Conservation (phyloP, 2,113 vertebrate genomes). For the Actenoides lindsayi region DNA sequence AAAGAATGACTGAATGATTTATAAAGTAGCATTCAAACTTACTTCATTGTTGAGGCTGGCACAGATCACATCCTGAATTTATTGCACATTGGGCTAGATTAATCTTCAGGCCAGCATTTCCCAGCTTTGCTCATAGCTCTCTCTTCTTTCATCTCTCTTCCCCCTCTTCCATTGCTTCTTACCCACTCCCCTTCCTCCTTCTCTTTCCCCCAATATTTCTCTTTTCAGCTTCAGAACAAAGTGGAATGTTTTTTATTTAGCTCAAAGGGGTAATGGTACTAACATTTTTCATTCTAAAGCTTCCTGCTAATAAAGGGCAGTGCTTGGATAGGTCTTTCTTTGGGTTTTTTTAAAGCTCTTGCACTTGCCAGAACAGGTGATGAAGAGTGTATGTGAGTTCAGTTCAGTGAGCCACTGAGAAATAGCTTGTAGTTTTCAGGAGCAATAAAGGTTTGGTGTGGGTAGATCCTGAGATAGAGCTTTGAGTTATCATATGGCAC, state of each 20-base stretch:
- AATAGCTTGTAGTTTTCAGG: slow-evolving; percentile 37
- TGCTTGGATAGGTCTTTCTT: slow-evolving; percentile 28
- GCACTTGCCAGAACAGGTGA: slow-evolving; percentile 18
- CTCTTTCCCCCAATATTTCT: neutral
- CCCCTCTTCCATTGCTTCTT: neutral
- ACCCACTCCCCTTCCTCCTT: neutral
- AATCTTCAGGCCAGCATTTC: slow-evolving; percentile 40
- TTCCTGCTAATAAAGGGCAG: slow-evolving; percentile 28
- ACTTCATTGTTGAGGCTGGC: slow-evolving; percentile 60
- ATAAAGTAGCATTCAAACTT: slow-evolving; percentile 59
- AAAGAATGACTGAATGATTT: slow-evolving; percentile 69
- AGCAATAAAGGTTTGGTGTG: slow-evolving; percentile 39
- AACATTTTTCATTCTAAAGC: slow-evolving; percentile 59
- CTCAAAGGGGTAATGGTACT: slow-evolving; percentile 4
- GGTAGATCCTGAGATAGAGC: slow-evolving; percentile 53
- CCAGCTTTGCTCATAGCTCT: slow-evolving; percentile 35
- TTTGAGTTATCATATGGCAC: slow-evolving; percentile 76
- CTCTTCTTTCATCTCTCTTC: neutral
- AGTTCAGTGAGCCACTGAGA: slow-evolving; percentile 43
- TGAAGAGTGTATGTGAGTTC: slow-evolving; percentile 31
- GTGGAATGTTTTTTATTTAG: slow-evolving; percentile 58
- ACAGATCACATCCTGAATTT: slow-evolving; percentile 63
- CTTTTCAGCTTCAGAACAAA: neutral
- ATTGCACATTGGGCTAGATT: slow-evolving; percentile 53
- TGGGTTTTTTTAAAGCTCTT: slow-evolving; percentile 23